A percentile compares a stretch with the other conserved stretches of the same genome.
Conservation (phyloP, 2,797 vertebrate genomes). For the Helostoma temminkii region DNA sequence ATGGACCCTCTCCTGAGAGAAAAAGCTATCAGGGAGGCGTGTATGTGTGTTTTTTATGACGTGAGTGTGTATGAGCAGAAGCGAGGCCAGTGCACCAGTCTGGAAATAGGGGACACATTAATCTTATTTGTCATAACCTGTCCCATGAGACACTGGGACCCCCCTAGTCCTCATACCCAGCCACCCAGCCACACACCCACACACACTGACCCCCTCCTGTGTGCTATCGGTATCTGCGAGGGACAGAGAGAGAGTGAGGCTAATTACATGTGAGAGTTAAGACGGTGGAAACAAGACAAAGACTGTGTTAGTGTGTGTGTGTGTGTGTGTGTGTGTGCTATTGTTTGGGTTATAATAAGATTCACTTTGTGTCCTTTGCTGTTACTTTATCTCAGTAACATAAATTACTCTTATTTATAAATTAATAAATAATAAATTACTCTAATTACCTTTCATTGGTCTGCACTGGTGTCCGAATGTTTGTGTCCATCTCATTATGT, state of each 20-base stretch:
- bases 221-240: constrained; percentile 77
- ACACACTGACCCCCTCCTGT: constrained; percentile 73
- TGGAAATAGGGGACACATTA: constrained; percentile 87
- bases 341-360: constrained; percentile 60
- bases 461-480: constrained; percentile 47
- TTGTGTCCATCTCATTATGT: constrained; percentile 44
- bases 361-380: constrained; percentile 62
- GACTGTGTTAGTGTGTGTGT: constrained; percentile 50
- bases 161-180: constrained; percentile 44
- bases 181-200: constrained; percentile 8
- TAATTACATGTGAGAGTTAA: constrained; percentile 87
- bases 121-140: constrained; percentile 90
- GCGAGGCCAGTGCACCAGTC: constrained; percentile 81
- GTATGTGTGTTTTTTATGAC: constrained; percentile 74
- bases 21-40: constrained; percentile 73
- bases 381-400: constrained; percentile 54
- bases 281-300: constrained; percentile 84
- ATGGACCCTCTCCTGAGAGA: constrained; percentile 83
- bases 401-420: constrained; percentile 68
- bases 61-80: constrained; percentile 38
- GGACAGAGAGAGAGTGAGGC: constrained; percentile 80
- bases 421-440: too few relatives aligned
- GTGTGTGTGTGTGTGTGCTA: constrained; percentile 50
- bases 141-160: constrained; percentile 79
- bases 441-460: constrained; percentile 58